Evolutionary conservation across 1,140 invertebrate genomes (phyloP), one percentile per base, ranked within the genome.

Genomic region (Aphaenogaster floridana): DNA sequence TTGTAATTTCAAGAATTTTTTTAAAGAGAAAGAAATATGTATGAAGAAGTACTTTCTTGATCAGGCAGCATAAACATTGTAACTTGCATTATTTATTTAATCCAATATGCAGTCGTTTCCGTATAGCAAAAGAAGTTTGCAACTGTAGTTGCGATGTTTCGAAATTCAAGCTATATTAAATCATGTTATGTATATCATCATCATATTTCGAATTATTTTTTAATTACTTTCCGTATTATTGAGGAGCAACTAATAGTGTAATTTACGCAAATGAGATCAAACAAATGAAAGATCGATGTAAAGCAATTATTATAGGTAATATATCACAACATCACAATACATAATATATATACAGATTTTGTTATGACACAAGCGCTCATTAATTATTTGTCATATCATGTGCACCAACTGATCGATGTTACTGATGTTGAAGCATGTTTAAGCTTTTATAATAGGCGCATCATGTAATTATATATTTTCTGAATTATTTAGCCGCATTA

Each of bases 301-400:
- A 77, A 61, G 54, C 28, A 77, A 77, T 77, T 61, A 77, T 61
- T 45, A 4, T 21, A 77, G 74, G 39, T 61, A 17, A 77, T 77
- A 77, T 42, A 77, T 77, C 21, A 77, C 28, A 76, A 42, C 48
- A 15, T 45, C 17, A 34, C 13, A 61, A 77, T 77, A 77, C 17
- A 28, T 61, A 21, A 77, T 45, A 39, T 77, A 61, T 42, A 61
- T 34, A 77, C 7, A 28, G 21, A 61, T 59, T 42, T 61, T 77
- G 74, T 61, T 61, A 45, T 61, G 52, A 61, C 54, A 77, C 74
- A 61, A 61, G 54, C 54, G 36, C n/a, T 77, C 54, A 61, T 77
- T 77, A 77, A 77, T 77, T 77, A 61, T 61, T 77, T 77, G 15
- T 21, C 74, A 45, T 77, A 61, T 61, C 54, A 61, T 2, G 39